Percentiles rank a stretch among this genome's conserved stretches.
phyloP scores from a whole-genome alignment of 2,113 vertebrate species.

The Etia nguti region DNA sequence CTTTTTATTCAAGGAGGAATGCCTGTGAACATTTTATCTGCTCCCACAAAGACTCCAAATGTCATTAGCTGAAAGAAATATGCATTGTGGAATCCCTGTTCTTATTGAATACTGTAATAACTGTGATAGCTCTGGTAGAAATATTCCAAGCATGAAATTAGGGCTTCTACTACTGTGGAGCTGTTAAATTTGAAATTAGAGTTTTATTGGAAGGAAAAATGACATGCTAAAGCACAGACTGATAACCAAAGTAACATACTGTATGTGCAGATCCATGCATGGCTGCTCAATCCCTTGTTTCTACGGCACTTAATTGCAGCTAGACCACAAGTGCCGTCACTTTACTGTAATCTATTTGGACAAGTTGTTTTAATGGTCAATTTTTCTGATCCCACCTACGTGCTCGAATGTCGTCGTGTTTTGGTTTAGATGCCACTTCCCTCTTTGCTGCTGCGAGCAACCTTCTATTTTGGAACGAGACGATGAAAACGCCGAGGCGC shows the following conservation, averaged over 20 bases:
- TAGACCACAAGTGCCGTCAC: not conserved
- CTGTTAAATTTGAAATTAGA: conserved; percentile 44
- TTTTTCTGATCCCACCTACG: not conserved
- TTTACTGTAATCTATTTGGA: not conserved
- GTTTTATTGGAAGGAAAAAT: conserved; percentile 22
- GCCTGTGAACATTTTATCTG: conserved; percentile 29
- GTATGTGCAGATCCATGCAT: not conserved
- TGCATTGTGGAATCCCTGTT: conserved; percentile 35
- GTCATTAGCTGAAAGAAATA: conserved; percentile 53
- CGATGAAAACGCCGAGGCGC: not conserved
- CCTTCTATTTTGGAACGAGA: not conserved
- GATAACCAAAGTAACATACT: conserved; percentile 19
- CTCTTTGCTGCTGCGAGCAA: not conserved
- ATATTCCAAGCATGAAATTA: conserved; percentile 62
- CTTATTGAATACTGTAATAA: conserved; percentile 54
- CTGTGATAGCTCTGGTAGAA: conserved; percentile 42
- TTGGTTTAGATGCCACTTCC: not conserved
- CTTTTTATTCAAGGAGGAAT: conserved; percentile 6
- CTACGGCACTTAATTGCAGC: not conserved
- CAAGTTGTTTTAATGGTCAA: accelerated
- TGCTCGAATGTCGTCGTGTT: not conserved
- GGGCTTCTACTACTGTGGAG: not conserved
- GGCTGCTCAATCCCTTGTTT: not conserved
- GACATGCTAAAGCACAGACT: not conserved
- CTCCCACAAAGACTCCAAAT: conserved; percentile 44